Evolutionary conservation across 2,888 invertebrate species (phyloP).

Genomic region (Colostygia pectinataria): DNA sequence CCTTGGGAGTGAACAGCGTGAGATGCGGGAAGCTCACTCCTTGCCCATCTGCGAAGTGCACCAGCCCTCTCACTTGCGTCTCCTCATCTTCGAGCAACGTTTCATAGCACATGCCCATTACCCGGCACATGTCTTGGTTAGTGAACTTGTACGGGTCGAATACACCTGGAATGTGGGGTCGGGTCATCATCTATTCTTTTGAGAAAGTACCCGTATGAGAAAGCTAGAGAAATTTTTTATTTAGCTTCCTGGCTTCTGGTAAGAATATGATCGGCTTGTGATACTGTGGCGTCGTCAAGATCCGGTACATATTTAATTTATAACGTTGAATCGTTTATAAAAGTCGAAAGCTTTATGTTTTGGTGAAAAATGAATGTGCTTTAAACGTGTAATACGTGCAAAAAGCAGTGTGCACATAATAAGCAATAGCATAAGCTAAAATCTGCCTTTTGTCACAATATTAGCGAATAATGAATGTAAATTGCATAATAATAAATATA

Average conservation of each 20-base stretch:
- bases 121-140: constrained; percentile 90
- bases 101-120: constrained; percentile 90
- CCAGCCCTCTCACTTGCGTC: constrained; percentile 89
- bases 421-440: not conserved
- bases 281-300: too few species aligned
- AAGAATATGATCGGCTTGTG: too few species aligned
- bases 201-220: too few species aligned
- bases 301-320: too few species aligned
- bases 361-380: constrained; percentile 1
- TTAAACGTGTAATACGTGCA: constrained; percentile 14
- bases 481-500: constrained; percentile 39
- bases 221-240: too few species aligned
- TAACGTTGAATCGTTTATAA: too few species aligned
- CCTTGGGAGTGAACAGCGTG: constrained; percentile 89
- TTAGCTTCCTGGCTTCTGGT: too few species aligned
- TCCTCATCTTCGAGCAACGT: constrained; percentile 92
- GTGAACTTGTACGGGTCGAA: constrained; percentile 91
- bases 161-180: constrained; percentile 78
- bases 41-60: constrained; percentile 89
- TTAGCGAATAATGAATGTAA: constrained; percentile 10
- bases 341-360: not conserved
- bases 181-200: too few species aligned
- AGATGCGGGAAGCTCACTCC: constrained; percentile 89
- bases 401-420: constrained; percentile 3
- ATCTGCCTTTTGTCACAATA: not conserved